These are phyloP conservation scores for Drosophila nr. fundita DNA, from an alignment of 2,888 invertebrate species.

Conservation along the genomic window DNA sequence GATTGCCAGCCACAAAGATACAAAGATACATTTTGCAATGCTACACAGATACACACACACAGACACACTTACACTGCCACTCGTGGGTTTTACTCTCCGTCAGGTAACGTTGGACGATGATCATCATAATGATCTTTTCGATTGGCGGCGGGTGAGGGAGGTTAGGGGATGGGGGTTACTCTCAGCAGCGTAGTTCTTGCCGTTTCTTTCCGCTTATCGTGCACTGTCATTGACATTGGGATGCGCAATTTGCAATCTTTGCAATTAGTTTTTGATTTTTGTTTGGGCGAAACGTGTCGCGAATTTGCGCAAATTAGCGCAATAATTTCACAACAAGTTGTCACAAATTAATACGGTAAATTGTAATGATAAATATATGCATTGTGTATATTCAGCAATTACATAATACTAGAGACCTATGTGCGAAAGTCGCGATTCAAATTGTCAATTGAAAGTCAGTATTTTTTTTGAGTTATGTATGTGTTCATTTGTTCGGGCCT, in stretches of 20 bases:
- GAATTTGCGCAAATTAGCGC: slow-evolving; percentile 38
- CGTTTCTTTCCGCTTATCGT: slow-evolving; percentile 20
- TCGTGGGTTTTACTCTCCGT: slow-evolving; percentile 6
- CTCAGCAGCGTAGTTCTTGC: slow-evolving; percentile 29
- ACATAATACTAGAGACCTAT: slow-evolving; percentile 4
- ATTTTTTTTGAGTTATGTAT: slow-evolving; percentile 1
- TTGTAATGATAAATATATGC: not conserved
- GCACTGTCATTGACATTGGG: slow-evolving; percentile 72
- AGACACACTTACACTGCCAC: too few species aligned
- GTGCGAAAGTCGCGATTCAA: slow-evolving; percentile 7
- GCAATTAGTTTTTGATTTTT: slow-evolving; percentile 67
- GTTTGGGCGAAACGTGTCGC: slow-evolving; percentile 62
- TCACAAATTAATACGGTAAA: slow-evolving; percentile 56
- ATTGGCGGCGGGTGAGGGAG: not conserved
- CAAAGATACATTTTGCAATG: slow-evolving; percentile 40
- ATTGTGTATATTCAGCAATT: slow-evolving; percentile 10
- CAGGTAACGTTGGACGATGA: slow-evolving; percentile 7
- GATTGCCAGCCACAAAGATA: slow-evolving; percentile 64
- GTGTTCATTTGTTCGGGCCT: slow-evolving; percentile 17
- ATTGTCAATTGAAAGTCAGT: slow-evolving; percentile 9
- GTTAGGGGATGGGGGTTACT: not conserved
- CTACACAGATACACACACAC: not conserved
- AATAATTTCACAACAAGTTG: slow-evolving; percentile 22
- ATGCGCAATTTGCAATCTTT: slow-evolving; percentile 50
- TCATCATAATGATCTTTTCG: slow-evolving; percentile 19